Base-by-base conservation (phyloP, 2,888 invertebrate genomes). In the Ypsolopha scabrella region DNA sequence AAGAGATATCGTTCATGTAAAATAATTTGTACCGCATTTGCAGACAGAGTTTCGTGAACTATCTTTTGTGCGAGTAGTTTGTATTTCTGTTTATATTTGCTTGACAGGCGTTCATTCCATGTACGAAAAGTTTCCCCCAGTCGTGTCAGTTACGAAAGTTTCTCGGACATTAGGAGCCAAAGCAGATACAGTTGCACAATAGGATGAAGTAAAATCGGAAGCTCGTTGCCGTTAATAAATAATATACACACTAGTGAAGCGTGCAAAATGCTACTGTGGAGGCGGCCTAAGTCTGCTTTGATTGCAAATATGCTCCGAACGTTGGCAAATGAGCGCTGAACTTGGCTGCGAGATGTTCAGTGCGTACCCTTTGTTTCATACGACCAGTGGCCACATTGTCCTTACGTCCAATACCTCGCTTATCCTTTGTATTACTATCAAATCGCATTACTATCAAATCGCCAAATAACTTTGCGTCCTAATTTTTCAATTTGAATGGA, bases 171-270 rank as follows among this genome's bases (percentile, higher is more conserved):
- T 78, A 76, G 76, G 67, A 75, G 68, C 74, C 71, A 70, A 66
- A 64, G 68, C 61, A 64, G 75, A 72, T 79, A 74, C 75, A 77
- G 78, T 75, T 75, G 68, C 76, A 82, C 85, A 85, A 85, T 85
- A 73, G 81, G 79, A 85, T 85, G 82, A 80, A 82, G 82, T 80
- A 81, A 80, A 82, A 82, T 85, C 81, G 82, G 81, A 85, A 78
- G 80, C 83, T 83, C 73, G 85, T 85, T 83, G 80, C 77, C 79
- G 80, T 85, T 85, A 83, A 83, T 86, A 85, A 85, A 85, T 86
- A 85, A 83, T 83, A 38, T 38, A 38, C 2, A 38, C 8, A n/a
- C 38, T 75, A 80, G 72, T 80, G 85, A 81, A 81, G 80, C 80
- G 81, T 79, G 80, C 81, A 77, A 78, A 80, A 75, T 78, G 79